These are phyloP conservation scores for Isotomurus palustris DNA, from an alignment of 2,888 invertebrate genomes.

Conservation along the genomic window DNA sequence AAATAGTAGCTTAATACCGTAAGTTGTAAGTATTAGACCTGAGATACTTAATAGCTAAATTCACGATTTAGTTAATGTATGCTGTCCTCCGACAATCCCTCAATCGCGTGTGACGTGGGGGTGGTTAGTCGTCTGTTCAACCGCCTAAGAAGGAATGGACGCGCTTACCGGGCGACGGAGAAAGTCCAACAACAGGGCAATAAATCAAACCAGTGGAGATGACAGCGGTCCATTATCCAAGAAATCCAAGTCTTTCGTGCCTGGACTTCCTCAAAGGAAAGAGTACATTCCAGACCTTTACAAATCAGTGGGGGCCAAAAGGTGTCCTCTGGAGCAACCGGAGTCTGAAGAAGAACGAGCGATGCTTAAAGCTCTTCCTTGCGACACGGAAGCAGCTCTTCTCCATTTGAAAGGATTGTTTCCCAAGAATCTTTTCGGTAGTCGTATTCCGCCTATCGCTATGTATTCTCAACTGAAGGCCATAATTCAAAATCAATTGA, in stretches of 20 bases:
- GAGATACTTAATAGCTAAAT: too few species aligned
- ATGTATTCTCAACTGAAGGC: constrained; percentile 26
- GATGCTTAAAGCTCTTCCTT: constrained; percentile 16
- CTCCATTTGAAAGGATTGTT: constrained; percentile 13
- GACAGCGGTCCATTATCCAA: background rate
- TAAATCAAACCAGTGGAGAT: too few species aligned
- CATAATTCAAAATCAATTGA: constrained; percentile 19
- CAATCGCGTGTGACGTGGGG: too few species aligned
- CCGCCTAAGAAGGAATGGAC: constrained; percentile 4
- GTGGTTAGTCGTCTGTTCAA: too few species aligned
- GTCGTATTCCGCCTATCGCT: constrained; percentile 26
- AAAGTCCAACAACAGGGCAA: background rate
- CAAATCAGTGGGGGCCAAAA: constrained; percentile 13
- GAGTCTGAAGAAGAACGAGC: constrained; percentile 5
- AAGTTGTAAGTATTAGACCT: too few species aligned
- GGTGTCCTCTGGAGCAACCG: constrained; percentile 6
- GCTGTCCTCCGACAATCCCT: too few species aligned
- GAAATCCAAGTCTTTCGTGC: background rate
- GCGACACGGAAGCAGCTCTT: constrained; percentile 32
- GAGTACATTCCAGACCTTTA: constrained; percentile 30
- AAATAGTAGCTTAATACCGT: too few species aligned
- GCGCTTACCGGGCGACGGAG: background rate
- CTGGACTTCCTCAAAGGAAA: background rate
- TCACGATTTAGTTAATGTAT: too few species aligned
- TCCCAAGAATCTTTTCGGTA: constrained; percentile 16